phyloP scores from a whole-genome alignment of 1,140 invertebrate species.

The Eriocheir sinensis region DNA sequence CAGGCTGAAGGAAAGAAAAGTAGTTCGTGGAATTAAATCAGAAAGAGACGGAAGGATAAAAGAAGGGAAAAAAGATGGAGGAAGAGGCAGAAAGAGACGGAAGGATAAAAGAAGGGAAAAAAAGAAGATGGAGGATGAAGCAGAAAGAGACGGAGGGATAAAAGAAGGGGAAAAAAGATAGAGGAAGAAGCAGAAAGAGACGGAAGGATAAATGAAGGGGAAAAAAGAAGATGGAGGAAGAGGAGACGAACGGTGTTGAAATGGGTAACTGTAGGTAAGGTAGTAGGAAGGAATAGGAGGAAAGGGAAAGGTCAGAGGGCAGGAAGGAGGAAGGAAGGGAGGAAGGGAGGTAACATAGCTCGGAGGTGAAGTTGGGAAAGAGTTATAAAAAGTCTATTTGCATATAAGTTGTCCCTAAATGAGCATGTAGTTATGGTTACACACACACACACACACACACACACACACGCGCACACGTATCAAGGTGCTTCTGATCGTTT shows the following conservation, averaged over 20 bases:
- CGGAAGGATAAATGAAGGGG: not conserved
- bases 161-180: not conserved
- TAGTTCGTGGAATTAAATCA: too few relatives aligned
- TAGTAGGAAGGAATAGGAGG: not conserved
- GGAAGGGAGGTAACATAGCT: not conserved
- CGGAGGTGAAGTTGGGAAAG: not conserved
- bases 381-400: not conserved
- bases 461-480: not conserved
- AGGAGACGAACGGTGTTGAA: not conserved
- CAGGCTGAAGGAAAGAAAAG: too few relatives aligned
- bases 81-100: not conserved
- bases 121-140: not conserved
- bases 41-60: too few relatives aligned
- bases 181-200: not conserved
- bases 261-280: not conserved
- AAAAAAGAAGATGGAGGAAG: not conserved
- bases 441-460: not conserved
- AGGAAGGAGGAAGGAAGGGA: constrained; percentile 30
- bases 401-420: not conserved
- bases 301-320: not conserved
- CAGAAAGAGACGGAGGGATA: not conserved
- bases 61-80: too few relatives aligned
- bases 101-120: not conserved
- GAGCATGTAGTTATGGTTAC: not conserved
- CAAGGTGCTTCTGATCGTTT: not conserved